A percentile compares a stretch with the other conserved stretches of the same genome.
phyloP scores from a whole-genome alignment of 2,888 invertebrate genomes.

The Octodonta nipae region DNA sequence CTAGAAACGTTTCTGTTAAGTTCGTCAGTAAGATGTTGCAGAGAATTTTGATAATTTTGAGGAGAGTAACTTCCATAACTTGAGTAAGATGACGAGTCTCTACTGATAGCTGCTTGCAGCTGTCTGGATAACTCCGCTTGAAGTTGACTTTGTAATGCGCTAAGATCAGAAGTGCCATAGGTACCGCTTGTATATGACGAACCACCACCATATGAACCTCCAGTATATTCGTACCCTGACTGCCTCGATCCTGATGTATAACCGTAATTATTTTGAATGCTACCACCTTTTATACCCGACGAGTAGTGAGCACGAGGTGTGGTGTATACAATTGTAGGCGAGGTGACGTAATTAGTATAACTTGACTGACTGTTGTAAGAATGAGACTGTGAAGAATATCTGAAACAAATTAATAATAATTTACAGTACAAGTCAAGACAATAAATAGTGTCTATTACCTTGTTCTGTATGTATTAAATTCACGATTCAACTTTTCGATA shows the following conservation, averaged over 20 bases:
- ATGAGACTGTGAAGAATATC: too few species aligned
- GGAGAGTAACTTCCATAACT: conserved; percentile 12
- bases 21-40: conserved; percentile 27
- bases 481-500: conserved; percentile 22
- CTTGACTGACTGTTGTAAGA: too few species aligned
- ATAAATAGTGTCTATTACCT: too few species aligned
- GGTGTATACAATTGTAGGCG: conserved; percentile 7
- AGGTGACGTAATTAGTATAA: too few species aligned
- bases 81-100: conserved; percentile 7
- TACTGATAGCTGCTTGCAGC: conserved; percentile 22
- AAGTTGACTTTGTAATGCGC: conserved; percentile 20
- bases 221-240: not conserved
- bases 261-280: conserved; percentile 4
- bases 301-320: conserved; percentile 7
- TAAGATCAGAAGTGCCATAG: conserved; percentile 10
- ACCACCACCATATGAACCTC: too few species aligned
- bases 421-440: too few species aligned
- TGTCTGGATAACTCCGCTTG: conserved; percentile 26
- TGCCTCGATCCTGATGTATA: not conserved
- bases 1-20: conserved; percentile 29
- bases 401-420: too few species aligned
- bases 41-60: conserved; percentile 19
- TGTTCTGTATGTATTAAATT: conserved; percentile 17
- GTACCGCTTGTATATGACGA: conserved; percentile 8
- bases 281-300: too few species aligned